These are phyloP conservation scores for Ophthalmolycus amberensis DNA, from an alignment of 2,113 vertebrate species.

Conservation along the genomic window DNA sequence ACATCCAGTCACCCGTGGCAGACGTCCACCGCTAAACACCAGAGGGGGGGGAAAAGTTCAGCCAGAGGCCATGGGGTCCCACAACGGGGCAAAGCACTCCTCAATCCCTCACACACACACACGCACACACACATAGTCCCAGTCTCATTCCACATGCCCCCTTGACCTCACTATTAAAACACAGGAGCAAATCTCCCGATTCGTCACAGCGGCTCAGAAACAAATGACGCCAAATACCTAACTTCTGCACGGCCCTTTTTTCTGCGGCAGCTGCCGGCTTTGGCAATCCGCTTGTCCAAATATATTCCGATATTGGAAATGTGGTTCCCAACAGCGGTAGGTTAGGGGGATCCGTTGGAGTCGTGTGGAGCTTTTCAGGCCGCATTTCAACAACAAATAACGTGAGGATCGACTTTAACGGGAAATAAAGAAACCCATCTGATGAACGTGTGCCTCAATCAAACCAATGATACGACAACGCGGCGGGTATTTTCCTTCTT, in stretches of 20 bases:
- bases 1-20: conserved; percentile 61
- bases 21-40: conserved; percentile 54
- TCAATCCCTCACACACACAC: conserved; percentile 69
- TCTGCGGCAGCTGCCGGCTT: conserved; percentile 32
- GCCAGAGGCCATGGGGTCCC: conserved; percentile 68
- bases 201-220: conserved; percentile 77
- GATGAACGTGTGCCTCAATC: not conserved
- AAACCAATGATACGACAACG: too few species aligned
- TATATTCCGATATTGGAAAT: conserved; percentile 50
- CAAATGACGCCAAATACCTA: conserved; percentile 77
- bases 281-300: conserved; percentile 53
- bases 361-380: not conserved
- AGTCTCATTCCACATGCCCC: conserved; percentile 65
- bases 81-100: conserved; percentile 61
- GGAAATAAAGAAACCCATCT: not conserved
- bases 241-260: conserved; percentile 66
- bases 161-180: conserved; percentile 79
- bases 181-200: conserved; percentile 79
- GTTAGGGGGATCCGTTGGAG: not conserved
- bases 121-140: conserved; percentile 49
- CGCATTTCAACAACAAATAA: conserved; percentile 1
- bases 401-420: not conserved
- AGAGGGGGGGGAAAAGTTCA: conserved; percentile 58
- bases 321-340: not conserved
- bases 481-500: not conserved